A percentile compares a stretch with the other conserved stretches of the same genome.
Conservation (phyloP, 1,140 invertebrate species). For the Battus philenor region DNA sequence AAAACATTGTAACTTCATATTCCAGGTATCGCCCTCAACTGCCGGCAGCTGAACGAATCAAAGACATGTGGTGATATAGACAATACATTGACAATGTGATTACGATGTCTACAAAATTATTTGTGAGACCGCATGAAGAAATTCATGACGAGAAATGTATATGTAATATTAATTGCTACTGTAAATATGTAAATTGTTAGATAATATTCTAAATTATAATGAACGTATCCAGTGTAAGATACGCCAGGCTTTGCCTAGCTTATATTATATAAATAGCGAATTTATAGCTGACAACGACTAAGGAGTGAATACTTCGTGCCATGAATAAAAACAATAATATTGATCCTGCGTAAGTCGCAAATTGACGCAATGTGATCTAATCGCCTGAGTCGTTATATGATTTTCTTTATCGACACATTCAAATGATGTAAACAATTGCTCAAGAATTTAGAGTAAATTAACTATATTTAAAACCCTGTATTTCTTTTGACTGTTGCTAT, state of each 20-base stretch:
- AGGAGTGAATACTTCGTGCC: slow-evolving; percentile 68
- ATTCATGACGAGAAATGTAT: slow-evolving; percentile 10
- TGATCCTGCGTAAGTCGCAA: slow-evolving; percentile 3
- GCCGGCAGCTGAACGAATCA: slow-evolving; percentile 57
- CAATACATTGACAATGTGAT: slow-evolving; percentile 19
- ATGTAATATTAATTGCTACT: slow-evolving; percentile 17
- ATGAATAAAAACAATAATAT: slow-evolving; percentile 35
- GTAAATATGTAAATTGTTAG: slow-evolving; percentile 66
- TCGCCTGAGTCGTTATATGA: neutral
- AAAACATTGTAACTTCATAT: slow-evolving; percentile 18
- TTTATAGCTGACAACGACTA: slow-evolving; percentile 31
- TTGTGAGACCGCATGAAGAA: slow-evolving; percentile 1
- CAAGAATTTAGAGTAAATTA: too few relatives aligned
- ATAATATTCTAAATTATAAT: slow-evolving; percentile 31
- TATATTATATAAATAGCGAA: slow-evolving; percentile 10
- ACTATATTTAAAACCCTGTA: too few relatives aligned
- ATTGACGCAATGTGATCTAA: slow-evolving; percentile 1
- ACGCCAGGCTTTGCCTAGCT: neutral
- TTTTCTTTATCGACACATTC: too few relatives aligned
- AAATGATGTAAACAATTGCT: too few relatives aligned
- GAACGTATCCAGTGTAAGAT: slow-evolving; percentile 55
- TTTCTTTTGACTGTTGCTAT: too few relatives aligned
- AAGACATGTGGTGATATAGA: slow-evolving; percentile 64
- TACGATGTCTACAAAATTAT: slow-evolving; percentile 17
- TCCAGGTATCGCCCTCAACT: slow-evolving; percentile 59